Percentiles rank a stretch among this genome's conserved stretches.
Conservation (phyloP, 1,140 invertebrate genomes). For the Drosophila nannoptera region DNA sequence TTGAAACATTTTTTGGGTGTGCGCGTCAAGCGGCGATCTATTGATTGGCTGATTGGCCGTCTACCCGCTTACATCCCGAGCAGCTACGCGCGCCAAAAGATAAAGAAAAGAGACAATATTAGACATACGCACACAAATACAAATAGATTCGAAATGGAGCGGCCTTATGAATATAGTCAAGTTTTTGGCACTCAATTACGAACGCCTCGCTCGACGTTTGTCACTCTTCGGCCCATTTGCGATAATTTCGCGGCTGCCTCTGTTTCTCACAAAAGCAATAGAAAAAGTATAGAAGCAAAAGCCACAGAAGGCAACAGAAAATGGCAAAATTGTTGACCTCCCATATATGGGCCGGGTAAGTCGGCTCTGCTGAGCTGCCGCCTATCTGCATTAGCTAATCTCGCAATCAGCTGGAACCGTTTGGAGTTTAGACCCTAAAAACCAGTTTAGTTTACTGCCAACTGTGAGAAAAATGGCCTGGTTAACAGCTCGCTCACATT, state of each 20-base stretch:
- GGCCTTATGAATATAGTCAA: conserved; percentile 22
- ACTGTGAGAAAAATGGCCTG: not conserved
- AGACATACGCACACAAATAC: not conserved
- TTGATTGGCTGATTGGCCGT: conserved; percentile 59
- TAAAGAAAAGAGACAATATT: conserved; percentile 20
- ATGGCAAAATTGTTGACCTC: conserved; percentile 16
- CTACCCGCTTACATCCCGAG: conserved; percentile 50
- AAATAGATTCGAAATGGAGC: conserved; percentile 2
- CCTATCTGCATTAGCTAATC: conserved; percentile 31
- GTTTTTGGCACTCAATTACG: not conserved
- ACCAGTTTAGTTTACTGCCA: conserved; percentile 28
- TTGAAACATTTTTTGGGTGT: conserved; percentile 70
- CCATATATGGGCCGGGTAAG: conserved; percentile 5
- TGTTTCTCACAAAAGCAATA: too few species aligned
- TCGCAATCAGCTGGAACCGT: conserved; percentile 22
- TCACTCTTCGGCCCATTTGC: not conserved
- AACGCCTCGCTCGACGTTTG: conserved; percentile 1
- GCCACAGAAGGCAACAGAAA: not conserved
- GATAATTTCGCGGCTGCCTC: conserved; percentile 3
- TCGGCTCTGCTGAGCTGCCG: conserved; percentile 17
- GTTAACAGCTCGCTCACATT: conserved; percentile 29
- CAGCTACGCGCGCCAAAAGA: conserved; percentile 25
- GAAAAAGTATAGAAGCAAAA: too few species aligned
- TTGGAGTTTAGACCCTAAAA: conserved; percentile 41
- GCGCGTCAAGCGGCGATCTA: conserved; percentile 48